These are phyloP conservation scores for Malthinus flaveolus DNA, from an alignment of 2,888 invertebrate species.

Conservation along the genomic window DNA sequence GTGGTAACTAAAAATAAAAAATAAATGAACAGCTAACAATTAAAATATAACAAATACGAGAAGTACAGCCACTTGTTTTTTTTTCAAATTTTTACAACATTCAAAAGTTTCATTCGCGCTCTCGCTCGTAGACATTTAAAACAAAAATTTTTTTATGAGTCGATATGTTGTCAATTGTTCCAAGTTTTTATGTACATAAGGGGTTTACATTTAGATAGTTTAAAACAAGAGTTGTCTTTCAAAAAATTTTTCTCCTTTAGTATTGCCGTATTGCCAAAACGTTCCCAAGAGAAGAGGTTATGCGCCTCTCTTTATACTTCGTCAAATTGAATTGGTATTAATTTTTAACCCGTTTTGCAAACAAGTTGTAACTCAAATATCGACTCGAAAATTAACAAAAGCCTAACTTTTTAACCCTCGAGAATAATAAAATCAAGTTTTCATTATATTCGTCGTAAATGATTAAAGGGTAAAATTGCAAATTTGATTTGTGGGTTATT, in stretches of 20 bases:
- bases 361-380: slow-evolving; percentile 14
- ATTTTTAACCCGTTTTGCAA: slow-evolving; percentile 28
- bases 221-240: background rate
- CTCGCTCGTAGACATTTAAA: background rate
- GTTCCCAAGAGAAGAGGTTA: no score
- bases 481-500: no score
- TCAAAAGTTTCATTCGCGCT: slow-evolving; percentile 44
- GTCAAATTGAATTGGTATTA: slow-evolving; percentile 17
- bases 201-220: background rate
- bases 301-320: background rate
- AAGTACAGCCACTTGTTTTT: slow-evolving; percentile 48
- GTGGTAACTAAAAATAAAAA: background rate
- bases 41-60: slow-evolving; percentile 45
- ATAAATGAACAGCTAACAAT: slow-evolving; percentile 1
- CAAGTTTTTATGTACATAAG: no score
- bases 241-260: background rate
- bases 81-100: slow-evolving; percentile 32
- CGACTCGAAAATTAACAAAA: background rate
- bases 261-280: no score
- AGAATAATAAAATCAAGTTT: no score
- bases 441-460: no score
- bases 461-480: no score
- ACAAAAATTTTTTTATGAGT: background rate
- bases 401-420: background rate
- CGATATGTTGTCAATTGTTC: slow-evolving; percentile 3